Percentiles rank a stretch among this genome's conserved stretches.
Evolutionary conservation across 2,888 invertebrate genomes (phyloP).

Genomic region (Ptilodon capucinus): DNA sequence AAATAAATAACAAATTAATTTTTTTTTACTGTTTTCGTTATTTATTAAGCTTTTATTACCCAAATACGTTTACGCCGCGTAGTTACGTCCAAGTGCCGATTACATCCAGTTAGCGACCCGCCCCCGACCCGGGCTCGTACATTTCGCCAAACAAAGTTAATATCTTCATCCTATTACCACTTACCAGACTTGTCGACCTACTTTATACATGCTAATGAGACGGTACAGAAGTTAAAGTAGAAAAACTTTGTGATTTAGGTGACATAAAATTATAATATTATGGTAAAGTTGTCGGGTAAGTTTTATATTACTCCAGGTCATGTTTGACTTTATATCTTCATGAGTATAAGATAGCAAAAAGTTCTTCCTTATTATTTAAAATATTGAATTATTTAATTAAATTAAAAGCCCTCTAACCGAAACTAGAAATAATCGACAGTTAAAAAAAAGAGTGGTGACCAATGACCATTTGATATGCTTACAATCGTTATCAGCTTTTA

Average conservation of each 20-base stretch:
- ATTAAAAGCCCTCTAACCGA: no score
- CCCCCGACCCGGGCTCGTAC: constrained; percentile 34
- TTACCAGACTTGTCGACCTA: constrained; percentile 46
- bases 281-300: neutral
- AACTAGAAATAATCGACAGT: no score
- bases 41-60: neutral
- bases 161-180: constrained; percentile 45
- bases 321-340: no score
- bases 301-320: no score
- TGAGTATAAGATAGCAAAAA: no score
- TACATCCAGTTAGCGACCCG: constrained; percentile 27
- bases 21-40: no score
- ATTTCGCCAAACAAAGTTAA: constrained; percentile 49
- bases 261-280: neutral
- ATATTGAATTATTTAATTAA: no score
- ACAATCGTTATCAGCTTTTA: no score
- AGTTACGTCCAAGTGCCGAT: constrained; percentile 25
- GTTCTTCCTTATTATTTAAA: no score
- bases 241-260: neutral
- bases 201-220: constrained; percentile 23
- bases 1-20: no score
- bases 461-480: no score
- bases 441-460: no score
- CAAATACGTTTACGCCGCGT: constrained; percentile 6
- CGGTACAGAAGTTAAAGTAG: constrained; percentile 7